phyloP scores from a whole-genome alignment of 2,888 invertebrate genomes.

The Drosophila setosimentum region DNA sequence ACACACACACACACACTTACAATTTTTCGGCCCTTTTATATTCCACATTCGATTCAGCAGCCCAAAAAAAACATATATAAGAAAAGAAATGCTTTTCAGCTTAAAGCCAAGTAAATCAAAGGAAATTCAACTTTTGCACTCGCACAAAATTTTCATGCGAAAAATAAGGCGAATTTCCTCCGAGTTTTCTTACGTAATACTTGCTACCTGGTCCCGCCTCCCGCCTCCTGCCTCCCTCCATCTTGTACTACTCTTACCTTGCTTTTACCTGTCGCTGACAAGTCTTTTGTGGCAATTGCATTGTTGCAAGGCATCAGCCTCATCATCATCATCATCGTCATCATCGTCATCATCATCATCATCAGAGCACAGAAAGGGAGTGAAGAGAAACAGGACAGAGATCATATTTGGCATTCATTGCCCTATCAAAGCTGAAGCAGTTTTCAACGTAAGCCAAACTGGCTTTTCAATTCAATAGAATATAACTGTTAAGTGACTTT shows the following conservation, averaged over 20 bases:
- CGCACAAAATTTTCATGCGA: constrained; percentile 50
- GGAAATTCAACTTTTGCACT: constrained; percentile 52
- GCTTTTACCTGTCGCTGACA: constrained; percentile 18
- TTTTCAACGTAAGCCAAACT: constrained; percentile 26
- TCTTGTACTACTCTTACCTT: not conserved
- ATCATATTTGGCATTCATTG: constrained; percentile 41
- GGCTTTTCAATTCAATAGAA: constrained; percentile 13
- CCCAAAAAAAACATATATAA: constrained; percentile 31
- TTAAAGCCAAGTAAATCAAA: constrained; percentile 75
- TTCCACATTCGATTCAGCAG: constrained; percentile 29
- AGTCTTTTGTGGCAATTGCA: constrained; percentile 42
- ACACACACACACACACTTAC: constrained; percentile 28
- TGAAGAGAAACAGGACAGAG: not conserved
- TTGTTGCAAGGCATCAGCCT: constrained; percentile 28
- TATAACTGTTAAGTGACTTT: not conserved
- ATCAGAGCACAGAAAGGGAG: not conserved
- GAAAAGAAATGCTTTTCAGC: constrained; percentile 62
- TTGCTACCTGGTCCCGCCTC: not conserved
- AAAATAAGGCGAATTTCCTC: constrained; percentile 46
- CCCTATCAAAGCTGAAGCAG: constrained; percentile 4
- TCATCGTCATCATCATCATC: not conserved
- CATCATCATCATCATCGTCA: not conserved
- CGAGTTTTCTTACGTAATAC: constrained; percentile 37
- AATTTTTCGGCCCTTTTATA: constrained; percentile 36
- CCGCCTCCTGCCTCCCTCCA: no score